Evolutionary conservation across 1,140 invertebrate genomes (phyloP).

Genomic region (Matsumurasca onukii): DNA sequence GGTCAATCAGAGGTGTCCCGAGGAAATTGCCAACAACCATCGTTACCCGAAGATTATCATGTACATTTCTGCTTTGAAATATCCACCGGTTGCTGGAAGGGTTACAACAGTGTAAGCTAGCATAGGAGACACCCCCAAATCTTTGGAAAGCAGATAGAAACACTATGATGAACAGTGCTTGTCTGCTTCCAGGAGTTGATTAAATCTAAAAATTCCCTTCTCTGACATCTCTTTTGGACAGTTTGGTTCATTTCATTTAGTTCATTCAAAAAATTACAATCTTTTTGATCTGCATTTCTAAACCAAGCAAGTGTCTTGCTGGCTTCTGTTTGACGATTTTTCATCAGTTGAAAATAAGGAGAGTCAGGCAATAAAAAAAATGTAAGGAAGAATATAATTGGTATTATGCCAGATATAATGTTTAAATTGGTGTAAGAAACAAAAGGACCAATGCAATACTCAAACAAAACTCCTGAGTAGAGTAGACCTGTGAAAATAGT

Average conservation of each 20-base stretch:
- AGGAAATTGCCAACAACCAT: conserved; percentile 40
- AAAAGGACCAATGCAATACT: conserved; percentile 74
- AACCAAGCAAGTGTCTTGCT: conserved; percentile 63
- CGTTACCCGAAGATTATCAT: conserved; percentile 33
- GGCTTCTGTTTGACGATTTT: conserved; percentile 61
- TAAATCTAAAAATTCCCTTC: conserved; percentile 36
- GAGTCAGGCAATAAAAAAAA: conserved; percentile 80
- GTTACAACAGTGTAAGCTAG: conserved; percentile 41
- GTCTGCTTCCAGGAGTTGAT: conserved; percentile 28
- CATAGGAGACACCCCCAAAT: conserved; percentile 38
- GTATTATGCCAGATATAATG: conserved; percentile 60
- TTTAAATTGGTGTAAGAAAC: conserved; percentile 67
- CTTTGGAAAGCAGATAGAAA: conserved; percentile 39
- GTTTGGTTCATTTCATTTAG: conserved; percentile 31
- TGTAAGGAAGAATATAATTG: conserved; percentile 62
- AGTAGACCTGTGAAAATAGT: conserved; percentile 80
- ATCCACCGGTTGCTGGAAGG: conserved; percentile 35
- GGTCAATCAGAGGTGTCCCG: conserved; percentile 45
- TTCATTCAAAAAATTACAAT: conserved; percentile 21
- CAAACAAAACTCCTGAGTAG: conserved; percentile 67
- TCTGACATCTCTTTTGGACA: conserved; percentile 38
- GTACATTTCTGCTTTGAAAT: conserved; percentile 30
- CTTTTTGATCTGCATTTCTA: conserved; percentile 48
- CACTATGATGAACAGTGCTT: conserved; percentile 37
- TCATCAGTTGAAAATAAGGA: conserved; percentile 67